Evolutionary conservation across 2,888 invertebrate genomes (phyloP), one percentile per base, ranked within the genome.

Genomic region (Mythimna lalbum): DNA sequence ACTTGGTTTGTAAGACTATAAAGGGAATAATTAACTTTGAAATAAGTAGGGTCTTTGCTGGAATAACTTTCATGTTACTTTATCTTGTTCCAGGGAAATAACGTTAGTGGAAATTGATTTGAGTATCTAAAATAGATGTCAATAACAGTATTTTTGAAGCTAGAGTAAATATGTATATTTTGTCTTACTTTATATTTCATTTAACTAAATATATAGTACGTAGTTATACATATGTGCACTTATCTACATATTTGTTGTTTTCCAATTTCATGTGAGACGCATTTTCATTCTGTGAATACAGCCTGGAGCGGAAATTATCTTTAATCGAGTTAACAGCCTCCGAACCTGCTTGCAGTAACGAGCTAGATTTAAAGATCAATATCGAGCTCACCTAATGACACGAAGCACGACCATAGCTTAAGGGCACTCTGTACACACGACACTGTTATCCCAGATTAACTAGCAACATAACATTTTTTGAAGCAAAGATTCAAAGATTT

Each of bases 341-440:
- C 12, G 14, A 73, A 52, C 21, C 73, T 55, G 57, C 59, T 66
- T 74, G 66, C 49, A 53, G 62, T 74, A 76, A 74, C 57, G 66
- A 75, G 75, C 76, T 66, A 61, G 76, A 80, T 76, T 76, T 75
- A 75, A 80, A 75, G 64, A 81, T 77, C 61, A 76, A 62, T 78
- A 78, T 78, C 64, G 27, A 53, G 77, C 70, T 64, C 43, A 59
- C 36, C 50, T 81, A 69, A 75, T 75, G 63, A 78, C 62, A 80
- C 36, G 50, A 57, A 59, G 49, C 62, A 74, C 61, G 52, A 53
- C 76, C 33, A 53, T 53, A 63, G 57, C 62, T 53, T 47, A 47
- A 47, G 21, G 49, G 57, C n/a, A 43, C 19, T 9, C 27, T 47
- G 55, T 62, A 39, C 50, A 47, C 27, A 39, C 17, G 47, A 23